Conservation (phyloP, 2,888 invertebrate genomes). For the Eilema griseolum region DNA sequence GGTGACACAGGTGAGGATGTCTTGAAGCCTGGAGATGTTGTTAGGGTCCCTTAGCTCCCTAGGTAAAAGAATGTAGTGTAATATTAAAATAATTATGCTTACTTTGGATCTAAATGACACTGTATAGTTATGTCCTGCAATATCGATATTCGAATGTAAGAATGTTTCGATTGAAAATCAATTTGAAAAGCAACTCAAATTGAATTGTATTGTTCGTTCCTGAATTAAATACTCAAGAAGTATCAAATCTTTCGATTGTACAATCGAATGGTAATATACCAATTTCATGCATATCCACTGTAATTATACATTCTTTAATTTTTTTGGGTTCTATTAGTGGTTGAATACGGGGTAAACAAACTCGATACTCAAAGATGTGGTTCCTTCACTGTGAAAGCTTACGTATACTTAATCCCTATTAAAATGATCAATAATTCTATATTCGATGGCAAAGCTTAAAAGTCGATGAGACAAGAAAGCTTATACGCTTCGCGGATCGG, state of each 20-base stretch:
- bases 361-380: too few species aligned
- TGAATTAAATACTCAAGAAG: slow-evolving; percentile 55
- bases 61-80: too few species aligned
- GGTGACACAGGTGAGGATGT: too few species aligned
- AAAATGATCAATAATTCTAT: slow-evolving; percentile 3
- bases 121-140: too few species aligned
- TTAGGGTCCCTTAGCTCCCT: too few species aligned
- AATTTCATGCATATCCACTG: slow-evolving; percentile 33
- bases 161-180: slow-evolving; percentile 39
- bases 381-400: too few species aligned
- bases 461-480: slow-evolving; percentile 20
- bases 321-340: too few species aligned
- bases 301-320: too few species aligned
- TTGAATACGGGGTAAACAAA: too few species aligned
- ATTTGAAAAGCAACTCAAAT: slow-evolving; percentile 47
- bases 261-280: slow-evolving; percentile 35
- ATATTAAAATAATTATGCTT: too few species aligned
- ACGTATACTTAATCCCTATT: not conserved
- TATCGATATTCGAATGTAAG: slow-evolving; percentile 30
- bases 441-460: not conserved
- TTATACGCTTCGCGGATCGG: slow-evolving; percentile 25
- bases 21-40: too few species aligned
- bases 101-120: too few species aligned
- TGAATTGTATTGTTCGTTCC: slow-evolving; percentile 48
- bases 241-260: slow-evolving; percentile 20